These are phyloP conservation scores for Gryon sp. DNA, from an alignment of 1,140 invertebrate genomes.

Conservation along the genomic window DNA sequence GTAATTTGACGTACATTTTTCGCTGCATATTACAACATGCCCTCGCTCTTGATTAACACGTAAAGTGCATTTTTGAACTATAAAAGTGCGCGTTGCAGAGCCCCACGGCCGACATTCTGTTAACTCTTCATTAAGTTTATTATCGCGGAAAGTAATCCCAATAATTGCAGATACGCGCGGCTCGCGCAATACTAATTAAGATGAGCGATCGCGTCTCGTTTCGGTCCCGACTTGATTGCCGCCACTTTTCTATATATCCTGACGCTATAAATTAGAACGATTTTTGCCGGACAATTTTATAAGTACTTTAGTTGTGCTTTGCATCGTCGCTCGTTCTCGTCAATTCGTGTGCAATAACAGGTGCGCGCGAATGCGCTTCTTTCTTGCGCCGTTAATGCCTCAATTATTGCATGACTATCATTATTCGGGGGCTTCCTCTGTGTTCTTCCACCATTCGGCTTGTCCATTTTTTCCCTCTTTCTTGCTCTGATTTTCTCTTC, in stretches of 20 bases:
- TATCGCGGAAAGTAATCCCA: constrained; percentile 9
- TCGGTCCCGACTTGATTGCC: background rate
- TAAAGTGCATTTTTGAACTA: constrained; percentile 12
- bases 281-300: constrained; percentile 17
- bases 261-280: constrained; percentile 9
- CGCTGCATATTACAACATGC: no score
- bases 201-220: constrained; percentile 15
- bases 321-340: constrained; percentile 1
- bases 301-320: constrained; percentile 3
- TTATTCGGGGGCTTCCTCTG: constrained; percentile 19
- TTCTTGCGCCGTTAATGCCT: constrained; percentile 38
- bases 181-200: constrained; percentile 17
- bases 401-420: constrained; percentile 55
- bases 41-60: constrained; percentile 14
- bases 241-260: background rate
- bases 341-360: constrained; percentile 24
- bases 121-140: constrained; percentile 28
- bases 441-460: no score
- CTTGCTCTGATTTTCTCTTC: background rate
- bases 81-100: background rate
- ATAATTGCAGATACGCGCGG: no score
- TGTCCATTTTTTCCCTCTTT: background rate
- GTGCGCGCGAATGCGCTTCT: constrained; percentile 11
- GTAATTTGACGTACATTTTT: no score
- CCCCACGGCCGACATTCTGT: constrained; percentile 12